Base-by-base conservation (phyloP, 2,113 vertebrate species). In the Galeopterus variegatus region DNA sequence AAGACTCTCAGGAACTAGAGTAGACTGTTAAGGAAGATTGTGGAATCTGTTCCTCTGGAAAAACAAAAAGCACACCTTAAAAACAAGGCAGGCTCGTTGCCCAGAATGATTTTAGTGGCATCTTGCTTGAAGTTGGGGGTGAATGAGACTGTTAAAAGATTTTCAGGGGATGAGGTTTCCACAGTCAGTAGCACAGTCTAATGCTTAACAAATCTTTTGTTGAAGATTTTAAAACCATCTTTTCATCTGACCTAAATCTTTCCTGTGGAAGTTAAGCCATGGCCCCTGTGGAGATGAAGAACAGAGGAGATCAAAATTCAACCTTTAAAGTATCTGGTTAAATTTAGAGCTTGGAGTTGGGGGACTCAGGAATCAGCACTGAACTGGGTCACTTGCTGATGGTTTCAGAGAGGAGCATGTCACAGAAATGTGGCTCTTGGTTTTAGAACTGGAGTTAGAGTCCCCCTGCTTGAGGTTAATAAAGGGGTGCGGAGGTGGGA, bases 161-260 rank as follows among this genome's bases (percentile, higher is more conserved):
- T 70, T 93, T 86, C 48, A 31, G 79, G 56, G 33, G 8, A n/a
- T 67, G 50, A 96, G 36, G 60, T 93, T 93, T 89, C 56, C 50
- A 9, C 17, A 77, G 77, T 76, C 28, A 45, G 81, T 58, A 62
- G 52, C 77, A 52, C 60, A 75, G 67, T 56, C 56, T 89, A 88
- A 69, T 64, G 83, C 77, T 85, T 88, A 82, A 60, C 82, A 95
- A 45, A 58, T 83, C 56, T 90, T 96, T 73, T 79, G 48, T 79
- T 95, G 62, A 73, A n/a, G 36, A 95, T 94, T 91, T 64, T 89
- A 95, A 79, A 93, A 31, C 73, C 13, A 36, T 93, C 79, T 93
- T 97, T 95, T 86, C 87, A 91, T 96, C 62, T 93, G 90, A 93
- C 87, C 93, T 69, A 58, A 89, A 77, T 94, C 90, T 95, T 97